Base-by-base conservation (phyloP, 2,888 invertebrate genomes). In the Euclidia mi region DNA sequence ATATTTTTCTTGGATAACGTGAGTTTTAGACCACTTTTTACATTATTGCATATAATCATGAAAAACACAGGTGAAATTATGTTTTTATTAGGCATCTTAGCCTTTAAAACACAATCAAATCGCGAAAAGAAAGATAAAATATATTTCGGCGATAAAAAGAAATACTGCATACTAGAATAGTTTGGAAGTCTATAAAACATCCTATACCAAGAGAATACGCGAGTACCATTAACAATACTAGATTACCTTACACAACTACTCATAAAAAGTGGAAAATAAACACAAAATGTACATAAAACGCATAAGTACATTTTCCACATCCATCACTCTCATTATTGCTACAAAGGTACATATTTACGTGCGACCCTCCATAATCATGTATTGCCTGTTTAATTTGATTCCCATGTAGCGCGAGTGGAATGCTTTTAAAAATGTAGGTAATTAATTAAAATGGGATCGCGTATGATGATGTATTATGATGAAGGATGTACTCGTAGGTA, bases 381-480 rank as follows among this genome's bases (percentile, higher is more conserved):
- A 45, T 44, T 43, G 17, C 41, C 46, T 50, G 52, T 49, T 62
- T 53, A 53, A 53, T 57, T 49, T 53, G 31, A 10, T 17, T 46
- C 28, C 37, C 51, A 7, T 46, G 45, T 50, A 25, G 46, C 46
- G 50, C 42, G 41, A 35, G 46, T 20, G 47, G 15, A 41, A 48
- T 46, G 18, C 38, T 38, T 55, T 59, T 50, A 47, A 51, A 55
- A 46, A 51, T 44, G 34, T 12, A 12, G 15, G 47, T 50, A 41
- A 44, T 56, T 60, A 48, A 56, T 60, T 55, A 44, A 59, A 40
- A 45, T 49, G 31, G 4, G 42, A 32, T 32, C 11, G 41, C 12
- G 18, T 44, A 44, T 45, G 32, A 45, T 52, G 44, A 51, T 38
- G 29, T 46, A 46, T 40, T 38, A 38, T 37, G 38, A 38, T 40